Conservation (phyloP, 2,113 vertebrate genomes). For the Psephotus haematonotus region DNA sequence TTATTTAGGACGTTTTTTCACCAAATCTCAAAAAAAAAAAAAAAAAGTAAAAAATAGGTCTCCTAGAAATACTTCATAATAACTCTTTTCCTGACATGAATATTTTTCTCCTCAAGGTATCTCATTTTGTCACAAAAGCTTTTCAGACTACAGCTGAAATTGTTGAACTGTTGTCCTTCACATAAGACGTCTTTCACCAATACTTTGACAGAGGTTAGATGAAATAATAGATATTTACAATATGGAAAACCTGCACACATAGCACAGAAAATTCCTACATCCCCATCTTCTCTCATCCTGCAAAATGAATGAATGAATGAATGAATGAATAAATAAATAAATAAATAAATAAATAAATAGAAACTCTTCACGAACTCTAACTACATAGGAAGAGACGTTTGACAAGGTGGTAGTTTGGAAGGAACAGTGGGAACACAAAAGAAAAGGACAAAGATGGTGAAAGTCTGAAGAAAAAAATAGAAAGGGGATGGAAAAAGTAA, state of each 20-base stretch:
- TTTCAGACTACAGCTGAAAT: not conserved
- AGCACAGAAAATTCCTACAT: not conserved
- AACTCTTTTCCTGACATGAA: not conserved
- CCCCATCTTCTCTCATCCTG: not conserved
- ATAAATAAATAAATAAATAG: not conserved
- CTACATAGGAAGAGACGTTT: not conserved
- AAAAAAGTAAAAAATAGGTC: fast-evolving
- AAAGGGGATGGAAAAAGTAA: not conserved
- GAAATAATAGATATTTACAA: not conserved
- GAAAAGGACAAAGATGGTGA: not conserved
- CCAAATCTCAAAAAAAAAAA: not conserved
- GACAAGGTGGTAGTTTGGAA: not conserved
- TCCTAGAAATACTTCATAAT: not conserved
- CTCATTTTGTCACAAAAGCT: not conserved
- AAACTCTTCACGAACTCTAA: not conserved
- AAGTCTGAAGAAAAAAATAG: not conserved
- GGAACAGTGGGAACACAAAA: not conserved
- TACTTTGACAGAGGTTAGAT: not conserved
- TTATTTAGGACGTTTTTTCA: not conserved
- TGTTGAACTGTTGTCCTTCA: not conserved
- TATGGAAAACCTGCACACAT: not conserved
- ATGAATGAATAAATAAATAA: not conserved
- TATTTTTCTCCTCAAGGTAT: not conserved
- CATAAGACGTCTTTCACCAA: not conserved
- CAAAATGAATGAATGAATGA: not conserved